These are phyloP conservation scores for Ochotona princeps DNA, from an alignment of 2,113 vertebrate species.

Conservation along the genomic window DNA sequence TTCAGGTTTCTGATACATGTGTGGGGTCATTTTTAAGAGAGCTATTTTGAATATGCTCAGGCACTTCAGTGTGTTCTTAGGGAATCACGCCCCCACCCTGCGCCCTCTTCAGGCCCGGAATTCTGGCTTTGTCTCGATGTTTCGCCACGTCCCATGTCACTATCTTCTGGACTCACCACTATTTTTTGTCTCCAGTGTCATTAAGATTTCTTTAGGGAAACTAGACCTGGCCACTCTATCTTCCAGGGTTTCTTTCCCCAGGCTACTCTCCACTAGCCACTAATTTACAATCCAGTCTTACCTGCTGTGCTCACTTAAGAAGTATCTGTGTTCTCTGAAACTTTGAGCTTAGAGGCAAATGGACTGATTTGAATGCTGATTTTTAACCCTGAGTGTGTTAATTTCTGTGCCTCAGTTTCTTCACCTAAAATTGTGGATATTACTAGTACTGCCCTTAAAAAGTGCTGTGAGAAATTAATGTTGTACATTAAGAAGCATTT, in stretches of 20 bases:
- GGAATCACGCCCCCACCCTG: neutral
- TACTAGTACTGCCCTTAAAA: neutral
- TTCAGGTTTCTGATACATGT: neutral
- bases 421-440: neutral
- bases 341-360: neutral
- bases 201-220: neutral
- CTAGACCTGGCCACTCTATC: neutral
- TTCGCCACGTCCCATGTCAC: neutral
- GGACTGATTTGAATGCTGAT: constrained; percentile 8
- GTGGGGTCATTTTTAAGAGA: neutral
- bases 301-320: neutral
- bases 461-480: neutral
- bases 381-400: neutral
- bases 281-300: neutral
- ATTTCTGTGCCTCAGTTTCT: neutral
- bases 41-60: neutral
- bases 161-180: neutral
- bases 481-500: neutral
- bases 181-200: neutral
- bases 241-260: neutral
- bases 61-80: neutral
- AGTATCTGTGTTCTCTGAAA: neutral
- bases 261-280: neutral
- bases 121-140: neutral
- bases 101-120: neutral